A percentile compares a stretch with the other conserved stretches of the same genome.
Evolutionary conservation across 2,113 vertebrate genomes (phyloP).

Genomic region (Serinus canaria): DNA sequence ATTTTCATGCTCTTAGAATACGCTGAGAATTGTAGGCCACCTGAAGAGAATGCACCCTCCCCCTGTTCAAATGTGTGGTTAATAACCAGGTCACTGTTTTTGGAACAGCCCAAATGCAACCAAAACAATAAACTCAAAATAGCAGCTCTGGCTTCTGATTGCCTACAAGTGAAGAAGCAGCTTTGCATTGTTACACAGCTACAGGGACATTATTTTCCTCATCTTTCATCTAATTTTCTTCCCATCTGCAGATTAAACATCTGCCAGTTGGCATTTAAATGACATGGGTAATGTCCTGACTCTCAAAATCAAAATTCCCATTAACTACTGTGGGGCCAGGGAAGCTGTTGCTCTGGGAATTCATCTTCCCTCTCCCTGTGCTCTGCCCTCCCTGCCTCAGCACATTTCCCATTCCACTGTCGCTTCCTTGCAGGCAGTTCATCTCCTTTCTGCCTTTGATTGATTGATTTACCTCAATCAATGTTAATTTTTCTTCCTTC

Average conservation of each 20-base stretch:
- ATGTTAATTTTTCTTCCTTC: neutral
- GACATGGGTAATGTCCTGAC: neutral
- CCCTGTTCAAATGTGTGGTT: neutral
- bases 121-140: neutral
- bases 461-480: neutral
- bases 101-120: neutral
- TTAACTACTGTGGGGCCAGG: neutral
- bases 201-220: neutral
- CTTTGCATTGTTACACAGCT: neutral
- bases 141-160: accelerated
- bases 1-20: neutral
- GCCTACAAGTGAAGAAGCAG: neutral
- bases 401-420: neutral
- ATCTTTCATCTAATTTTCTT: neutral
- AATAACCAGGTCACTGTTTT: neutral
- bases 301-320: neutral
- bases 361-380: neutral
- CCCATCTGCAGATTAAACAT: neutral
- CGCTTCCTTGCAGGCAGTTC: neutral
- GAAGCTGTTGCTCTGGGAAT: neutral
- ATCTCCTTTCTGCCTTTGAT: neutral
- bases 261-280: neutral
- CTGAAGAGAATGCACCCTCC: neutral
- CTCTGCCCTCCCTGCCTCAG: neutral
- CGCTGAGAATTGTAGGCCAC: neutral